Percentiles rank a stretch among this genome's conserved stretches.
These are phyloP conservation scores for Nebria ingens DNA, from an alignment of 1,140 invertebrate species.

Conservation along the genomic window DNA sequence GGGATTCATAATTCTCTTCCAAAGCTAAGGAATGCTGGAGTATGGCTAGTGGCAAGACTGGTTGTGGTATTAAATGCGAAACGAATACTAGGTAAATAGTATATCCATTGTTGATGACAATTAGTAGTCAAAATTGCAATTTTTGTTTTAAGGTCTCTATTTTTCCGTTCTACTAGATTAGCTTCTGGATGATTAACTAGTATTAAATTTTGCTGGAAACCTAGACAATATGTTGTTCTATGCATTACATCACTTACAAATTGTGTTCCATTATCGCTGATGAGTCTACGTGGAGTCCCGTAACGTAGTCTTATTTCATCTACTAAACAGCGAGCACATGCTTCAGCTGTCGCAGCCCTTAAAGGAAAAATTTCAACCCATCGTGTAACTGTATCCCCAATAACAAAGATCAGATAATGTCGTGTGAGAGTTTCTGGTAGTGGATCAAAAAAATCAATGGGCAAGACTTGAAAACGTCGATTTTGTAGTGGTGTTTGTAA, in stretches of 20 bases:
- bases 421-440: constrained; percentile 12
- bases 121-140: constrained; percentile 25
- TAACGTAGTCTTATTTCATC: constrained; percentile 18
- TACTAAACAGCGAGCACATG: neutral
- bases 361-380: constrained; percentile 13
- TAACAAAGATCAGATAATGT: constrained; percentile 15
- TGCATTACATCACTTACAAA: constrained; percentile 23
- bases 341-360: neutral
- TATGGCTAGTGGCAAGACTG: constrained; percentile 29
- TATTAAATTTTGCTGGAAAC: constrained; percentile 24
- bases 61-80: constrained; percentile 36
- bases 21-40: constrained; percentile 31
- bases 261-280: constrained; percentile 26
- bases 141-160: constrained; percentile 31
- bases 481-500: constrained; percentile 22
- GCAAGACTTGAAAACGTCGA: constrained; percentile 24
- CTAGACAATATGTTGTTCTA: constrained; percentile 18
- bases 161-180: constrained; percentile 31
- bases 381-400: neutral
- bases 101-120: constrained; percentile 29
- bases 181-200: constrained; percentile 30
- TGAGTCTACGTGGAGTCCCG: constrained; percentile 20
- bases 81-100: constrained; percentile 27
- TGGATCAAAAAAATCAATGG: constrained; percentile 24
- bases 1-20: constrained; percentile 25